Base-by-base conservation (phyloP, 1,140 invertebrate genomes). In the Thaumetopoea pityocampa region DNA sequence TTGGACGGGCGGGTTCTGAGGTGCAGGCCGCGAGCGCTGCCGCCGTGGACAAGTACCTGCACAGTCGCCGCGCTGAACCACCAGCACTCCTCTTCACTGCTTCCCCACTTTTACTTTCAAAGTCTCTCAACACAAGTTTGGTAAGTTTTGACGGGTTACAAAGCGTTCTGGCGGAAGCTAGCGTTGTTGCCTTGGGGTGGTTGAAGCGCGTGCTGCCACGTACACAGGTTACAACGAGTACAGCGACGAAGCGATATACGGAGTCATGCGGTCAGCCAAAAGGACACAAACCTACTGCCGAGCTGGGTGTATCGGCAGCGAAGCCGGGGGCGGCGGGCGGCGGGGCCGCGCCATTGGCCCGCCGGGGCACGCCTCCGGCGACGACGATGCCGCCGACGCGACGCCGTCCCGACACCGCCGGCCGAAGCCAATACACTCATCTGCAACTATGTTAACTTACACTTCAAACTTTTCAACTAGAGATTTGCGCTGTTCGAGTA, bases 201-300 rank as follows among this genome's bases (percentile, higher is more conserved):
- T 40, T 62, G 66, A 81, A 83, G 79, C 79, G 71, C 73, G 78
- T 72, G 70, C 53, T 67, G 66, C 53, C n/a, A 67, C 66, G 52
- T 61, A 64, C 58, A 68, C 59, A 58, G 66, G 57, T 78, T 76
- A 79, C 72, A 69, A 77, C 67, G 63, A 79, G 74, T 74, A 72
- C 78, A 76, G 80, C 82, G 69, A 77, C 80, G 76, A 85, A 86
- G 85, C 85, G 69, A 83, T 59, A 85, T 82, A 81, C 81, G 81
- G 76, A 86, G 85, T 83, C 82, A 85, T 85, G 85, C 85, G 85
- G 85, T 85, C 85, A 85, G 82, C 85, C 81, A 81, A 84, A 83
- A 81, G 82, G 82, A 85, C 82, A 78, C 79, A 83, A 85, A 86
- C 84, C 84, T 86, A 86, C 84, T 86, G 84, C 73, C 69, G 61